A percentile compares a stretch with the other conserved stretches of the same genome.
These are phyloP conservation scores for Lepidonotus clava DNA, from an alignment of 2,888 invertebrate genomes.

Conservation along the genomic window DNA sequence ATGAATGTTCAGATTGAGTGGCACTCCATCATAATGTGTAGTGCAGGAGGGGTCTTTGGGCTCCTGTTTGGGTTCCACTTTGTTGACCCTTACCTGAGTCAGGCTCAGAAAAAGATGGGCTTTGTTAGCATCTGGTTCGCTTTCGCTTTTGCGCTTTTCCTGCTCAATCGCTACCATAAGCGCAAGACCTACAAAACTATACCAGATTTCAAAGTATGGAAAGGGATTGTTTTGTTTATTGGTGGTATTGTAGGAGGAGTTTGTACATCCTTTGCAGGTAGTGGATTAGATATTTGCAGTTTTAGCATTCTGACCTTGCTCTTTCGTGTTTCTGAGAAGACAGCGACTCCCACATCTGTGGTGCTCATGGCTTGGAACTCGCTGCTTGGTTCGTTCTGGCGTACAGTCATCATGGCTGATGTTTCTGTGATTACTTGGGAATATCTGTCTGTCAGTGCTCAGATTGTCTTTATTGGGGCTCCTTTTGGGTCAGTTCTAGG, in stretches of 20 bases:
- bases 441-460: conserved; percentile 65
- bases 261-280: conserved; percentile 74
- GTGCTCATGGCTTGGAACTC: conserved; percentile 72
- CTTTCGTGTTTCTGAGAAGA: conserved; percentile 67
- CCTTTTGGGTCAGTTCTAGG: conserved; percentile 69
- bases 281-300: conserved; percentile 75
- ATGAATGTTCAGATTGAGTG: conserved; percentile 9
- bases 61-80: conserved; percentile 49
- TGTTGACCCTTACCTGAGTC: conserved; percentile 70
- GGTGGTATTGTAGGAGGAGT: conserved; percentile 74
- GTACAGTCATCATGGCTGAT: background rate
- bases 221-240: conserved; percentile 66
- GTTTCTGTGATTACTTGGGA: conserved; percentile 65
- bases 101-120: conserved; percentile 74
- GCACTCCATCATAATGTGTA: conserved; percentile 2
- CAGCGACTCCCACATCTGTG: conserved; percentile 77
- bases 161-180: conserved; percentile 72
- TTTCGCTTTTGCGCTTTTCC: conserved; percentile 74
- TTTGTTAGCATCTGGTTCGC: conserved; percentile 77
- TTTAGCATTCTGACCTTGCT: conserved; percentile 68
- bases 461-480: conserved; percentile 66
- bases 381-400: conserved; percentile 63
- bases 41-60: background rate
- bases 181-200: conserved; percentile 66
- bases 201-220: conserved; percentile 66